Evolutionary conservation across 2,113 vertebrate genomes (phyloP).

Genomic region (Solea solea): DNA sequence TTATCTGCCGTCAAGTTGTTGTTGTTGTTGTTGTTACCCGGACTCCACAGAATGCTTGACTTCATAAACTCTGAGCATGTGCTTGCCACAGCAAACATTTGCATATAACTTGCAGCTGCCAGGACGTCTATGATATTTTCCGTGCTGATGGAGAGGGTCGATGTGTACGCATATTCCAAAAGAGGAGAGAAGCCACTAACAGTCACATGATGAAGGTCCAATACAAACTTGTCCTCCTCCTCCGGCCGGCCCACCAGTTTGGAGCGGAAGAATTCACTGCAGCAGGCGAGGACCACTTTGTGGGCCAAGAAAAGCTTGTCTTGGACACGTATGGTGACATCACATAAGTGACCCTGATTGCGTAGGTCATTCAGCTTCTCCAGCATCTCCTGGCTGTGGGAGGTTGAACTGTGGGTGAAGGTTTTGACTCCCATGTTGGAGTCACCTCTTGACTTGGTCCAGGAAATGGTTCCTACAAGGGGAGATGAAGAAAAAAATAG

Average conservation of each 20-base stretch:
- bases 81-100: slow-evolving; percentile 98
- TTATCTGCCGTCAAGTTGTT: slow-evolving; percentile 85
- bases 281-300: slow-evolving; percentile 92
- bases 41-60: slow-evolving; percentile 97
- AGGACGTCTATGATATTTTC: slow-evolving; percentile 99
- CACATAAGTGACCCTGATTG: slow-evolving; percentile 91
- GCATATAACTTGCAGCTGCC: slow-evolving; percentile 98
- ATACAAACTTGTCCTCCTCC: slow-evolving; percentile 89
- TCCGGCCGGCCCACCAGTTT: slow-evolving; percentile 90
- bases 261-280: slow-evolving; percentile 94
- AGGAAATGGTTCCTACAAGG: slow-evolving; percentile 54
- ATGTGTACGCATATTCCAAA: slow-evolving; percentile 97
- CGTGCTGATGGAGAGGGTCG: slow-evolving; percentile 96
- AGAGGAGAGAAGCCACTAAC: slow-evolving; percentile 97
- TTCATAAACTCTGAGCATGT: slow-evolving; percentile 99
- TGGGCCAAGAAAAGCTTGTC: slow-evolving; percentile 94
- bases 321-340: slow-evolving; percentile 93
- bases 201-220: slow-evolving; percentile 97
- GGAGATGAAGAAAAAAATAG: background rate
- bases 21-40: slow-evolving; percentile 66
- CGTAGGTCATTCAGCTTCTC: slow-evolving; percentile 92
- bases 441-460: slow-evolving; percentile 21
- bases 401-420: slow-evolving; percentile 92
- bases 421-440: slow-evolving; percentile 92
- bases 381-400: slow-evolving; percentile 94